These are phyloP conservation scores for Sanderia malayensis DNA, from an alignment of 30 jellyfish, hydroid and myxozoan species.

Conservation along the genomic window DNA sequence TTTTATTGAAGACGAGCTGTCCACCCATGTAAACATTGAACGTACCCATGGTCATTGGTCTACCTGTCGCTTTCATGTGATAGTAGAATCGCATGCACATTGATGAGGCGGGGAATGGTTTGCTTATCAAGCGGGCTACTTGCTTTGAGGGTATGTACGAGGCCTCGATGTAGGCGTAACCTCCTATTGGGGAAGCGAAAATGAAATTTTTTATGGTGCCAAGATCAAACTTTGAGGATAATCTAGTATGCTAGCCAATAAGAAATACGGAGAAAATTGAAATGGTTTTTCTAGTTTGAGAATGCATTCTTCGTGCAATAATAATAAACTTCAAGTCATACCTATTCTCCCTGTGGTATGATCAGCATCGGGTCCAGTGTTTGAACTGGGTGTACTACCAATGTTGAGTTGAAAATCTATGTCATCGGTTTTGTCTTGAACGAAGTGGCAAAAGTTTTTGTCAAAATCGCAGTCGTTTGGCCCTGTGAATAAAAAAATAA, in stretches of 20 bases:
- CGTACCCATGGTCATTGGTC: slow-evolving; percentile 48
- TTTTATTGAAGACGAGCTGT: slow-evolving; percentile 38
- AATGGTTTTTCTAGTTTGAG: neutral
- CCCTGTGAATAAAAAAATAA: too few species aligned
- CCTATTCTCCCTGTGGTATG: slow-evolving; percentile 91
- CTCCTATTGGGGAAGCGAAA: slow-evolving; percentile 40
- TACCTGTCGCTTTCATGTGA: slow-evolving; percentile 71
- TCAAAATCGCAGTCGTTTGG: slow-evolving; percentile 67
- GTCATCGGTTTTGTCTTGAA: slow-evolving; percentile 75
- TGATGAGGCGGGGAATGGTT: slow-evolving; percentile 10
- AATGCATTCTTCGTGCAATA: neutral
- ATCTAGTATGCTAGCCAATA: too few species aligned
- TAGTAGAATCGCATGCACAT: slow-evolving; percentile 73
- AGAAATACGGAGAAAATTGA: neutral
- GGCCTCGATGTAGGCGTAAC: slow-evolving; percentile 78
- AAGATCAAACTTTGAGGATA: neutral
- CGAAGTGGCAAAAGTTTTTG: slow-evolving; percentile 56
- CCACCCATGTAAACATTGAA: slow-evolving; percentile 54
- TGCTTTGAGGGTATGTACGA: slow-evolving; percentile 57
- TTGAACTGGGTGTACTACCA: slow-evolving; percentile 74
- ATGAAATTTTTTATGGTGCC: neutral
- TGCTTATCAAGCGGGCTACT: slow-evolving; percentile 71
- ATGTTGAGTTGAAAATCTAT: slow-evolving; percentile 65
- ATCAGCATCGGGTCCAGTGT: slow-evolving; percentile 88
- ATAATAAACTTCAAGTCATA: slow-evolving; percentile 1